Percentiles rank a stretch among this genome's conserved stretches.
These are phyloP conservation scores for Eristalinus aeneus DNA, from an alignment of 2,888 invertebrate species.

Conservation along the genomic window DNA sequence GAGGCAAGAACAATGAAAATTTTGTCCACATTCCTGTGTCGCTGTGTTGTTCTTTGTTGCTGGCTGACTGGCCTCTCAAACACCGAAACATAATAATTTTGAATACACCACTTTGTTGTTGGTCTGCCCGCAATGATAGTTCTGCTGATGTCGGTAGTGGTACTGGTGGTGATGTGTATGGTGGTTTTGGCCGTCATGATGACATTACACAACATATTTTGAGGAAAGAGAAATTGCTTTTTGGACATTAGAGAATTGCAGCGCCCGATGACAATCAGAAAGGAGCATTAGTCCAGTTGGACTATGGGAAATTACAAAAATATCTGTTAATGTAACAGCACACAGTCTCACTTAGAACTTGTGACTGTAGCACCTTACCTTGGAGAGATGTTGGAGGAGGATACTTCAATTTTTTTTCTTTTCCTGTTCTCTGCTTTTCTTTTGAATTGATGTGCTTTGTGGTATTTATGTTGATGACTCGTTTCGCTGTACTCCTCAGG, in stretches of 20 bases:
- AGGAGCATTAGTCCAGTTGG: slow-evolving; percentile 29
- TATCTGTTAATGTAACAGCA: slow-evolving; percentile 58
- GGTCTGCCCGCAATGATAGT: not conserved
- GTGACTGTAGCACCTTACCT: slow-evolving; percentile 29
- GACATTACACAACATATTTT: slow-evolving; percentile 59
- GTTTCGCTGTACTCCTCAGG: slow-evolving; percentile 48
- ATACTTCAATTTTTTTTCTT: not conserved
- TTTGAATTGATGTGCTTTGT: slow-evolving; percentile 46
- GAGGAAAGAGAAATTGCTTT: slow-evolving; percentile 47
- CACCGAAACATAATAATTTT: slow-evolving; percentile 2
- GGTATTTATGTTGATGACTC: slow-evolving; percentile 55
- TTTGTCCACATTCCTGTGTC: slow-evolving; percentile 20
- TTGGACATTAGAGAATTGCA: slow-evolving; percentile 28
- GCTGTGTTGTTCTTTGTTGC: slow-evolving; percentile 19
- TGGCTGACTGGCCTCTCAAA: not conserved
- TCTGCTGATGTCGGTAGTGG: too few species aligned
- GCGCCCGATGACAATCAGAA: slow-evolving; percentile 21
- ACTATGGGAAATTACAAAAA: slow-evolving; percentile 37
- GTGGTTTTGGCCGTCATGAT: slow-evolving; percentile 24
- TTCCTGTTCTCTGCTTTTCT: slow-evolving; percentile 6
- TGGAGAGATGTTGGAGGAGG: slow-evolving; percentile 17
- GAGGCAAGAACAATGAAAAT: slow-evolving; percentile 12
- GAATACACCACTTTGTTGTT: slow-evolving; percentile 3
- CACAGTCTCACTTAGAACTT: slow-evolving; percentile 53
- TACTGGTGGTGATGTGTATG: not conserved